Conservation (phyloP, 2,113 vertebrate genomes). For the Myodes glareolus region DNA sequence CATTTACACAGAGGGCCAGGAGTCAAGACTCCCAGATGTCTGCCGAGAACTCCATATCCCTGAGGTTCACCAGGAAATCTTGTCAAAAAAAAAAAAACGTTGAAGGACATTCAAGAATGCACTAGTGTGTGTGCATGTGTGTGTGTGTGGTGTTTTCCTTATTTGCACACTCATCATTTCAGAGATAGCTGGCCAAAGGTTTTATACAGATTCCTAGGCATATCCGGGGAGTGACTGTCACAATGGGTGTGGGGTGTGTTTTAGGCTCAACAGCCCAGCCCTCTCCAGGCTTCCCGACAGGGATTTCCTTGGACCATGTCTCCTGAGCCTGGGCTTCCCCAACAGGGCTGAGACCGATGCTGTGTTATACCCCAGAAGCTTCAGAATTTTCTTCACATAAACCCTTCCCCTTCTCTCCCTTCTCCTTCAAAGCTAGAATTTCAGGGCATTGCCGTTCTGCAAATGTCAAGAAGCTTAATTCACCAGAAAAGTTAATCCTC, state of each 20-base stretch:
- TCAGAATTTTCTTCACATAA: background rate
- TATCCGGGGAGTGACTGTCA: background rate
- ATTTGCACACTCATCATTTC: background rate
- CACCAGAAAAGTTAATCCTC: slow-evolving; percentile 71
- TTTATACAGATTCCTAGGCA: background rate
- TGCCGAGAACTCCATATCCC: background rate
- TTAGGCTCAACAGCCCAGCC: background rate
- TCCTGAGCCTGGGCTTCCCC: background rate
- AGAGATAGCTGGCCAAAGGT: background rate
- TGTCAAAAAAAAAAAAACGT: background rate
- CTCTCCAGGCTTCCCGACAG: background rate
- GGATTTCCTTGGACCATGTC: background rate
- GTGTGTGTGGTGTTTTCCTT: background rate
- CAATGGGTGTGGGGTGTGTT: background rate
- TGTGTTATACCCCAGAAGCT: background rate
- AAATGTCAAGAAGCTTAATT: slow-evolving; percentile 46
- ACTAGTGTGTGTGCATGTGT: background rate
- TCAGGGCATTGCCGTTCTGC: slow-evolving; percentile 32
- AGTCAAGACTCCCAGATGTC: background rate
- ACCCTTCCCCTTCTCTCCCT: background rate
- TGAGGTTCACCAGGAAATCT: slow-evolving; percentile 27
- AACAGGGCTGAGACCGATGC: background rate
- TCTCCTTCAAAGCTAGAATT: slow-evolving; percentile 46
- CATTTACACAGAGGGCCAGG: background rate
- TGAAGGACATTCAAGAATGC: background rate